phyloP scores from a whole-genome alignment of 35 echinoderm and acorn worm genomes.

The Apostichopus japonicus region DNA sequence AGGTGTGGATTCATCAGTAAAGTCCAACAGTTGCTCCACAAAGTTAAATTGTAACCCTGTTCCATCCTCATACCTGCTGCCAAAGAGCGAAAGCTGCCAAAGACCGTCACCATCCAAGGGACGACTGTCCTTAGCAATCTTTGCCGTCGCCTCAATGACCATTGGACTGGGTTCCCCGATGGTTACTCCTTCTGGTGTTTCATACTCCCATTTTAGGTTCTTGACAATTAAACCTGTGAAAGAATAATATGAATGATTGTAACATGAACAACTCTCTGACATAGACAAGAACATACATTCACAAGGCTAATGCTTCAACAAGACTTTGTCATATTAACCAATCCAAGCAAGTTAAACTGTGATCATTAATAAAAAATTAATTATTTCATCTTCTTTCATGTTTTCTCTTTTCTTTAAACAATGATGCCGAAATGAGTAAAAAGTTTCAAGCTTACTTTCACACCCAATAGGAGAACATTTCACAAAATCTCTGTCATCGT shows the following conservation, averaged over 20 bases:
- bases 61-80: slow-evolving; percentile 72
- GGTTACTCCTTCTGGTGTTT: slow-evolving; percentile 62
- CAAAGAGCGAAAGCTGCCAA: slow-evolving; percentile 77
- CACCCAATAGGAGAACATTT: slow-evolving; percentile 72
- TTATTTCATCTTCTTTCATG: too few species aligned
- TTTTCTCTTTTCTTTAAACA: too few species aligned
- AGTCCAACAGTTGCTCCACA: slow-evolving; percentile 54
- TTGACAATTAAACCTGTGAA: slow-evolving; percentile 55
- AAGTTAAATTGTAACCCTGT: slow-evolving; percentile 57
- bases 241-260: background rate
- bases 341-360: too few species aligned
- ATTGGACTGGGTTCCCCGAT: slow-evolving; percentile 58
- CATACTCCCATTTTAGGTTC: slow-evolving; percentile 55
- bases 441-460: slow-evolving; percentile 67
- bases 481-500: slow-evolving; percentile 64
- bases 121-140: slow-evolving; percentile 53
- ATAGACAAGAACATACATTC: too few species aligned
- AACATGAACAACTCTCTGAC: too few species aligned
- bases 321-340: too few species aligned
- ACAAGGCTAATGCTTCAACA: too few species aligned
- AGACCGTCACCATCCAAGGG: slow-evolving; percentile 67
- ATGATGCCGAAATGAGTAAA: too few species aligned
- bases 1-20: slow-evolving; percentile 26
- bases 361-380: too few species aligned
- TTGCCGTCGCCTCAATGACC: slow-evolving; percentile 59